Conservation (phyloP, 2,113 vertebrate species). For the Galbula dea region DNA sequence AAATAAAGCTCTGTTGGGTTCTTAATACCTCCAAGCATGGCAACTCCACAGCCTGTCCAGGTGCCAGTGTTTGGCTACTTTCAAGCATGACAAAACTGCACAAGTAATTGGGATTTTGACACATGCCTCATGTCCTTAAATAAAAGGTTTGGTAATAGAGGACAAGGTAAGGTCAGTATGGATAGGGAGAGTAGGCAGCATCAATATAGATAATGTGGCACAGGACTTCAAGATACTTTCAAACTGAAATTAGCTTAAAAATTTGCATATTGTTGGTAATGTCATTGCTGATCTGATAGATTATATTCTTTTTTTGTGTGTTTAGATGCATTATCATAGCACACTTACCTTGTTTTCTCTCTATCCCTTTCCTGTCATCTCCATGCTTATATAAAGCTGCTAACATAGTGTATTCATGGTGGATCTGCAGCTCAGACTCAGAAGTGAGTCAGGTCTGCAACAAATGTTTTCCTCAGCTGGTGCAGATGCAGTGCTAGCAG, state of each 20-base stretch:
- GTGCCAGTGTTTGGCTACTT: neutral
- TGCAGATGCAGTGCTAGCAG: neutral
- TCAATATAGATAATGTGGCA: neutral
- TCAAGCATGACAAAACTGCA: neutral
- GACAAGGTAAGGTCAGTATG: neutral
- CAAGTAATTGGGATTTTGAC: neutral
- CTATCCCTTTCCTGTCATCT: neutral
- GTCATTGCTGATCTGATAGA: neutral
- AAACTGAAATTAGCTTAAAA: neutral
- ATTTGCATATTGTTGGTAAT: neutral
- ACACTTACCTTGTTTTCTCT: neutral
- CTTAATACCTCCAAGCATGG: no score
- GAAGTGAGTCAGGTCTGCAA: neutral
- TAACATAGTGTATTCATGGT: neutral
- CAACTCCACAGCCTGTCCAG: neutral
- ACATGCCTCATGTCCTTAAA: neutral
- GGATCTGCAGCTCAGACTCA: neutral
- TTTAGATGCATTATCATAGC: neutral
- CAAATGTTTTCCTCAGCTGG: neutral
- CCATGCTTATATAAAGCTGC: neutral
- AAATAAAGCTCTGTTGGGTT: neutral
- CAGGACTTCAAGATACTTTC: neutral
- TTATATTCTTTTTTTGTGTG: neutral
- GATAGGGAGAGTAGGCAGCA: neutral
- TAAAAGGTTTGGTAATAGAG: neutral